Evolutionary conservation across 2,797 vertebrate genomes (phyloP).

Genomic region (Tadarida brasiliensis): DNA sequence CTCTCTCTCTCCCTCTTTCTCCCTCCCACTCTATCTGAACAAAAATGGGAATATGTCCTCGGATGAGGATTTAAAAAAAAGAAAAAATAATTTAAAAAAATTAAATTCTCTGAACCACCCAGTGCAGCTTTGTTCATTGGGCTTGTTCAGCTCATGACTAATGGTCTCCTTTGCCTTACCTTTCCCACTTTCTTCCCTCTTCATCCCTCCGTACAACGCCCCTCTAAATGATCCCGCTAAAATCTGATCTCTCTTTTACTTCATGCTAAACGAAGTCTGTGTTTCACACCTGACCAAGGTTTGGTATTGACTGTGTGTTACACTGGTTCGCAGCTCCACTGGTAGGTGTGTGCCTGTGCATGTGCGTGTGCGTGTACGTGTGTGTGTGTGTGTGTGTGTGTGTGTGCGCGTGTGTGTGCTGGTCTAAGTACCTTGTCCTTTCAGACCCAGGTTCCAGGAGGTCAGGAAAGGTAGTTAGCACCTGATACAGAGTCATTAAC

Average conservation of each 20-base stretch:
- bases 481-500: background rate
- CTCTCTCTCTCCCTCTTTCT: too few relatives aligned
- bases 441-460: background rate
- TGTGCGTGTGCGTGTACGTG: background rate
- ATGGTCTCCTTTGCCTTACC: background rate
- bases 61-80: too few relatives aligned
- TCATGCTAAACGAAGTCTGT: background rate
- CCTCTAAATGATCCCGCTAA: background rate
- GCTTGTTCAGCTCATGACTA: background rate
- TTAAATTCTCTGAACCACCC: background rate
- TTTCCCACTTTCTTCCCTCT: background rate
- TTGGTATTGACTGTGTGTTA: background rate
- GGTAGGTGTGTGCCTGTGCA: background rate
- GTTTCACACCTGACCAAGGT: background rate
- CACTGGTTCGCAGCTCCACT: background rate
- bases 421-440: background rate
- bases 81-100: background rate
- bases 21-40: too few relatives aligned
- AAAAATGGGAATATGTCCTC: too few relatives aligned
- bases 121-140: background rate
- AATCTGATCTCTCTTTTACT: background rate
- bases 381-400: background rate
- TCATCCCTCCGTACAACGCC: background rate
- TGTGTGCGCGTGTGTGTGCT: background rate
- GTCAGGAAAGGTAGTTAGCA: constrained; percentile 8